Evolutionary conservation across 2,113 vertebrate genomes (phyloP).

Genomic region (Nycticebus coucang): DNA sequence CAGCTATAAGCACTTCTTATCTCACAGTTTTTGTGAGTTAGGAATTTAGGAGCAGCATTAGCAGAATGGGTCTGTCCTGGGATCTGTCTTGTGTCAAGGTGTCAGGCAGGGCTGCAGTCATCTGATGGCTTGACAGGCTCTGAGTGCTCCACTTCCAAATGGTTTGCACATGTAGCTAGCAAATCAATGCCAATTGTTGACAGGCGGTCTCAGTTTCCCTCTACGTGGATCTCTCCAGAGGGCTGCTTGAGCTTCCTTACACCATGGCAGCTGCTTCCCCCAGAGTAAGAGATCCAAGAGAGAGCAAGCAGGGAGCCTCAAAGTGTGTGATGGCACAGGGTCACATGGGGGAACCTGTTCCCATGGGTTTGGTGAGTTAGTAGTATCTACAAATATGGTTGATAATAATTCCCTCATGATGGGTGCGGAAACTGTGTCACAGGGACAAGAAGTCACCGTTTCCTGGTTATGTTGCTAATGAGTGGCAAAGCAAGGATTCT

Average conservation of each 20-base stretch:
- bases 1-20: rapidly evolving
- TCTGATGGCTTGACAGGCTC: neutral
- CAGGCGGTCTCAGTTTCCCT: neutral
- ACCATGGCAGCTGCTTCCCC: neutral
- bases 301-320: too few species aligned
- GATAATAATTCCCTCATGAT: neutral
- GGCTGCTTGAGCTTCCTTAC: neutral
- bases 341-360: too few species aligned
- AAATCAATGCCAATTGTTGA: neutral
- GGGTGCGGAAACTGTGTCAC: neutral
- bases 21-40: neutral
- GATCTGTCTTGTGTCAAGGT: neutral
- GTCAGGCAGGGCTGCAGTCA: neutral
- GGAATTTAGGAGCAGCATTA: neutral
- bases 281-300: too few species aligned
- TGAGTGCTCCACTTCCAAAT: neutral
- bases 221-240: too few species aligned
- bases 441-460: rapidly evolving
- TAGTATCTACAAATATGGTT: too few species aligned
- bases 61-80: neutral
- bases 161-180: neutral
- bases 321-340: rapidly evolving
- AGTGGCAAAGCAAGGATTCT: neutral
- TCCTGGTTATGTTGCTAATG: rapidly evolving
- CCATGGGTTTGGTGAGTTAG: too few species aligned